phyloP scores from a whole-genome alignment of 2,113 vertebrate genomes.

The Grammomys surdaster region DNA sequence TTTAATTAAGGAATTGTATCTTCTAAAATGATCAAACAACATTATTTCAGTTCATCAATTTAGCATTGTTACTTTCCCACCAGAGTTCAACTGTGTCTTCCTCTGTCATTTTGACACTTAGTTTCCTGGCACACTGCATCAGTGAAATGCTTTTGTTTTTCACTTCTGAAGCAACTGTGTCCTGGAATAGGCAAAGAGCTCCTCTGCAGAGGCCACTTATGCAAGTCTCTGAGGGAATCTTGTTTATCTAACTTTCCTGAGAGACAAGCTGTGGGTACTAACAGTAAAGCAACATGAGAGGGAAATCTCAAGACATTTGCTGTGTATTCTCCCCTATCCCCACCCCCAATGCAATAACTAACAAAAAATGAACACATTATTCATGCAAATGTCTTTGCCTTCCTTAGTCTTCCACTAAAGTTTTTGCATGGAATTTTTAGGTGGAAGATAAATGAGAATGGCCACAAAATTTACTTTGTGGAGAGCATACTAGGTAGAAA shows the following conservation, averaged over 20 bases:
- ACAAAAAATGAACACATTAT: not conserved
- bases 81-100: not conserved
- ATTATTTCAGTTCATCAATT: not conserved
- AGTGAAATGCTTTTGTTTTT: constrained; percentile 17
- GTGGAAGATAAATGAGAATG: not conserved
- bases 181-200: not conserved
- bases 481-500: not conserved
- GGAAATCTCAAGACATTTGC: not conserved
- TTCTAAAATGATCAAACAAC: constrained; percentile 44
- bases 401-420: not conserved
- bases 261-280: not conserved
- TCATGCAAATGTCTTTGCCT: not conserved
- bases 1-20: not conserved
- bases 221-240: not conserved
- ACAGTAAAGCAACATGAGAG: not conserved
- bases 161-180: constrained; percentile 9
- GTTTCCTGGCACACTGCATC: not conserved
- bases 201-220: not conserved
- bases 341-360: not conserved
- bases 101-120: not conserved
- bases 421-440: not conserved
- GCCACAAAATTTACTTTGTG: not conserved
- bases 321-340: not conserved
- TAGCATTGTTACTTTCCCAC: not conserved
- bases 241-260: not conserved